phyloP scores from a whole-genome alignment of 2,113 vertebrate species.

The Nematolebias whitei region DNA sequence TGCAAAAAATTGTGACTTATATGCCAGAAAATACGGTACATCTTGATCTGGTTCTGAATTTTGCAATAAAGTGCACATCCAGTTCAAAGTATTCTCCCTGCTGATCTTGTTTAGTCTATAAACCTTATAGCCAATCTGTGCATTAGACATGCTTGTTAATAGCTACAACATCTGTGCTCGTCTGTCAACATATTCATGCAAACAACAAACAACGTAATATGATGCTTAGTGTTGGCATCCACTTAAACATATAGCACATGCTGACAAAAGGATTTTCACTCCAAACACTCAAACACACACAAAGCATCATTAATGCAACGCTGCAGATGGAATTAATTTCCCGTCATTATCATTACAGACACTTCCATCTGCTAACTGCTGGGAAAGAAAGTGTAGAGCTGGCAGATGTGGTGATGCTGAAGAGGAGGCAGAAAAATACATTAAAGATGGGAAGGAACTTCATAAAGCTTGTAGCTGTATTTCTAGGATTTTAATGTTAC shows the following conservation, averaged over 20 bases:
- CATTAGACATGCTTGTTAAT: background rate
- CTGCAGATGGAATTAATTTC: conserved; percentile 68
- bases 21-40: no score
- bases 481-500: conserved; percentile 7
- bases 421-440: conserved; percentile 3
- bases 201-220: background rate
- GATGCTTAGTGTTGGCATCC: conserved; percentile 3
- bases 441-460: conserved; percentile 4
- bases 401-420: conserved; percentile 32
- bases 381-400: conserved; percentile 41
- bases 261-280: conserved; percentile 26
- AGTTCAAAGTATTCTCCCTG: background rate
- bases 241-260: background rate
- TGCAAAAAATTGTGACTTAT: no score
- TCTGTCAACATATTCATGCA: background rate
- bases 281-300: background rate
- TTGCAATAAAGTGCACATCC: background rate
- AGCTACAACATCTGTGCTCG: background rate
- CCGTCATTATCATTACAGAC: conserved; percentile 55
- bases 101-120: background rate
- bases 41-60: background rate
- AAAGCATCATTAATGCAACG: conserved; percentile 15
- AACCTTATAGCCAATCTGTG: background rate
- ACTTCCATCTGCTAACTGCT: conserved; percentile 53
- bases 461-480: background rate